Evolutionary conservation across 2,888 invertebrate genomes (phyloP), one percentile per base, ranked within the genome.

Genomic region (Geophilus truncorum): DNA sequence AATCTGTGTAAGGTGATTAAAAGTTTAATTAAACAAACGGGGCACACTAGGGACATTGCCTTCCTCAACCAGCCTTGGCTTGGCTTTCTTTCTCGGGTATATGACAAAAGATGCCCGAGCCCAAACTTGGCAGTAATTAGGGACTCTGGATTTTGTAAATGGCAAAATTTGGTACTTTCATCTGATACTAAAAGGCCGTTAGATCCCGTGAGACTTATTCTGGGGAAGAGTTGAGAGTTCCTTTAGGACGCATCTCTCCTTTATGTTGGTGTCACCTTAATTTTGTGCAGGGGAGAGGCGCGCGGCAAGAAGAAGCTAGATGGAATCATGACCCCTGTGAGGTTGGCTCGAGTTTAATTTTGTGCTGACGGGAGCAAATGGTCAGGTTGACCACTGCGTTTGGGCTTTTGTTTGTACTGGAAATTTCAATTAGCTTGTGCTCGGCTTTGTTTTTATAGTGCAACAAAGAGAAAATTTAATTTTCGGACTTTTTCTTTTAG

Each of bases 21-120:
- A 70, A 70, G 70, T 70, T 70, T 70, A 70, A 70, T 70, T 70
- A 70, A 70, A 70, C 70, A 70, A 70, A 70, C 70, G 70, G 70
- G 28, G 70, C 70, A 70, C 70, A 70, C 70, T 28, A 25, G 70
- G 70, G 70, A 70, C 70, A 70, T 70, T 70, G 70, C 70, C 70
- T 70, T 70, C 28, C 28, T 18, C 25, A 28, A 15, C 70, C 70
- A 70, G 28, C 70, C 28, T 12, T 45, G 32, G 5, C 32, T 51
- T 51, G 21, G 18, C 51, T 70, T 70, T 28, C 28, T 28, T 70
- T 70, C 70, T 70, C n/a, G 25, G 28, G 70, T 70, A 15, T 70
- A 70, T 70, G 70, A 70, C 70, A 70, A 70, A 28, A 70, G 70
- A 70, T 70, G 70, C 70, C 70, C 25, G 70, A 25, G 70, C 28